Evolutionary conservation across 1,140 invertebrate species (phyloP), one percentile per base, ranked within the genome.

Genomic region (Carposina sasakii): DNA sequence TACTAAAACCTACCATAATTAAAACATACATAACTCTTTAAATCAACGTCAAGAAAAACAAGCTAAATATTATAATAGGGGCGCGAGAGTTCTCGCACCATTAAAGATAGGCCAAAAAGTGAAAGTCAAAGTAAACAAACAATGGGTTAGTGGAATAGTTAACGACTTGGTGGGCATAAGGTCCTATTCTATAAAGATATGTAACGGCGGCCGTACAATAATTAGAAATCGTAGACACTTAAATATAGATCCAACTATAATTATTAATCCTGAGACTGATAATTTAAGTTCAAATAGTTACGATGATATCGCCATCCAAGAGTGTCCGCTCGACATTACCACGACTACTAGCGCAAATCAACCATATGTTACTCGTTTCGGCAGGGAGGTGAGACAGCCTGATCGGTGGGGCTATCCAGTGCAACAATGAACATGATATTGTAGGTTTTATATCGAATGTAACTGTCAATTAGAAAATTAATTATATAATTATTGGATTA

Each of bases 341-440:
- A n/a, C 28, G 12, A 30, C 28, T 26, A 26, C 5, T 26, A 34
- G 1, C 36, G 26, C 22, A 16, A 9, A 19, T 16, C 21, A 34
- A 17, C n/a, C 13, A 12, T 47, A 47, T 47, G 33, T 37, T 10
- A 37, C 45, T 47, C 45, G 33, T 22, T 47, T 24, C 17, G 45
- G 45, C 45, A 47, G 45, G 45, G 30, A 9, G 24, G 45, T 47
- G 45, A 47, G 20, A 8, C 20, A 21, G 1, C 45, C 45, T 33
- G 30, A 33, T 47, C 9, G 45, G 23, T 45, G 41, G 41, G 41
- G 41, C 41, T 44, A 34, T n/a, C n/a, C n/a, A n/a, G n/a, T n/a
- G n/a, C n/a, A n/a, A n/a, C n/a, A n/a, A n/a, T n/a, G n/a, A n/a
- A n/a, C n/a, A n/a, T n/a, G n/a, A n/a, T n/a, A n/a, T n/a, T n/a